A percentile compares a stretch with the other conserved stretches of the same genome.
These are phyloP conservation scores for Lasius fuliginosus DNA, from an alignment of 2,888 invertebrate genomes.

Conservation along the genomic window DNA sequence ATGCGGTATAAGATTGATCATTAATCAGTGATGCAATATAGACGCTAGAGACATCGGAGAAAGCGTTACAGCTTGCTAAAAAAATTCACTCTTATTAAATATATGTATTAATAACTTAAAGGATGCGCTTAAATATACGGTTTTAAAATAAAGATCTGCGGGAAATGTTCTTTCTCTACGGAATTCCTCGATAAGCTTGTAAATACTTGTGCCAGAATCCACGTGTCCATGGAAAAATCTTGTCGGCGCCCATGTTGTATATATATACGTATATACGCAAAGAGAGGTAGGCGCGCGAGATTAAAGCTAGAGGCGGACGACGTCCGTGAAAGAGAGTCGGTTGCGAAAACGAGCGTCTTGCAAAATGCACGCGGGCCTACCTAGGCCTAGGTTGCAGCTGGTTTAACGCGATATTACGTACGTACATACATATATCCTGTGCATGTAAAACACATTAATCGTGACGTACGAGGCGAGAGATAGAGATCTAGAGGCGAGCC, in stretches of 20 bases:
- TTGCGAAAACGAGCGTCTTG: slow-evolving; percentile 77
- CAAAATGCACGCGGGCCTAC: slow-evolving; percentile 72
- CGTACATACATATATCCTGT: slow-evolving; percentile 5
- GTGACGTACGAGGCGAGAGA: slow-evolving; percentile 59
- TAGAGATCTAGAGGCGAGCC: slow-evolving; percentile 58
- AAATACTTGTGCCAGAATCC: not conserved
- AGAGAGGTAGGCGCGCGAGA: slow-evolving; percentile 28
- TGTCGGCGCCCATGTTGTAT: slow-evolving; percentile 11
- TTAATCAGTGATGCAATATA: not conserved
- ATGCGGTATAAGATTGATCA: slow-evolving; percentile 3
- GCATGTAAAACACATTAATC: slow-evolving; percentile 55
- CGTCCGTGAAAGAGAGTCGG: slow-evolving; percentile 72
- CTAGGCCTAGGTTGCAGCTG: slow-evolving; percentile 66
- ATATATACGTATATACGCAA: slow-evolving; percentile 1
- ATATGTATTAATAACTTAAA: not conserved
- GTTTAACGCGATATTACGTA: slow-evolving; percentile 27
- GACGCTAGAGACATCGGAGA: not conserved
- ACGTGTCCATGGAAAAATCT: not conserved
- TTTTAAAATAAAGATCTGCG: not conserved
- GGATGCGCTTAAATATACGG: not conserved
- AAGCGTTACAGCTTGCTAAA: not conserved
- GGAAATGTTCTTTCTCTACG: not conserved
- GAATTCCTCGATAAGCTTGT: not conserved
- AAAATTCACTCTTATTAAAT: not conserved
- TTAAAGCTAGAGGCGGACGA: slow-evolving; percentile 28